These are phyloP conservation scores for Phocoena phocoena DNA, from an alignment of 2,113 vertebrate genomes.

Conservation along the genomic window DNA sequence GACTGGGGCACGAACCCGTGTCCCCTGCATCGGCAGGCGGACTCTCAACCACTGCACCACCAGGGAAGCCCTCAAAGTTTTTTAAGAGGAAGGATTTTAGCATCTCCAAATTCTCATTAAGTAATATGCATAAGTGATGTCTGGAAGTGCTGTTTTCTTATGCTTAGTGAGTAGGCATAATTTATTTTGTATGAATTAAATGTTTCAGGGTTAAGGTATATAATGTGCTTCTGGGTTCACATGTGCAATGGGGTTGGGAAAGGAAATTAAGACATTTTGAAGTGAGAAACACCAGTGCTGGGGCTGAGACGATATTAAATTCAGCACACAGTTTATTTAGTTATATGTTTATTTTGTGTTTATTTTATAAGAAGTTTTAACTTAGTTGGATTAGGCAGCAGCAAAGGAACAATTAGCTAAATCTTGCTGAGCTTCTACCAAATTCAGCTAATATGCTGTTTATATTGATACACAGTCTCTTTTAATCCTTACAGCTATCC, in stretches of 20 bases:
- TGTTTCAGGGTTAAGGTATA: neutral
- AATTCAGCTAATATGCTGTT: neutral
- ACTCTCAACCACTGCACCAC: no score
- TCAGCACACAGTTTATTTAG: neutral
- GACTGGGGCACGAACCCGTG: no score
- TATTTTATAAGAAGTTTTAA: neutral
- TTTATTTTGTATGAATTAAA: neutral
- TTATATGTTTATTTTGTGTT: neutral
- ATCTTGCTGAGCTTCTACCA: neutral
- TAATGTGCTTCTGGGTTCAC: neutral
- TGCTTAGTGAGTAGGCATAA: neutral
- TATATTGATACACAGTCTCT: neutral
- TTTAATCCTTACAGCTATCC: neutral
- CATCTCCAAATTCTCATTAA: neutral
- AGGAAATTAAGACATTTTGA: slow-evolving; percentile 8
- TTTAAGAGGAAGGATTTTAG: neutral
- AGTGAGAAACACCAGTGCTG: neutral
- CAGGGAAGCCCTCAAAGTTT: neutral
- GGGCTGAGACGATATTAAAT: neutral
- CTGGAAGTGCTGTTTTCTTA: neutral
- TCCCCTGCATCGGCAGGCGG: no score
- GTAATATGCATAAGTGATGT: neutral
- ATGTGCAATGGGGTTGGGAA: neutral
- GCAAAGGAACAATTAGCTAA: neutral
- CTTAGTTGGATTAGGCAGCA: neutral